Evolutionary conservation across 2,113 vertebrate species (phyloP).

Genomic region (Nesogale talazaci): DNA sequence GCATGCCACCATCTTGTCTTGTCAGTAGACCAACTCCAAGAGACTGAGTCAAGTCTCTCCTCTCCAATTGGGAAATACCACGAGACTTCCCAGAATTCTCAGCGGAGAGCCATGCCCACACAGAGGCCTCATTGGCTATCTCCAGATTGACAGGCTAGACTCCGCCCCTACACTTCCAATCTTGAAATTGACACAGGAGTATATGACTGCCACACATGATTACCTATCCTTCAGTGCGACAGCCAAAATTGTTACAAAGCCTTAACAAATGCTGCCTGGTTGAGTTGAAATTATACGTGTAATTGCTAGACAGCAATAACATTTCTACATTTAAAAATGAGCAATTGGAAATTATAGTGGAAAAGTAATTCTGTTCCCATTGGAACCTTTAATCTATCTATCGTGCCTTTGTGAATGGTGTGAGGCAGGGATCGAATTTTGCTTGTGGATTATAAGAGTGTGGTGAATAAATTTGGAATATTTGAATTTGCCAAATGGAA

Average conservation of each 20-base stretch:
- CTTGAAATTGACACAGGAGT: too few species aligned
- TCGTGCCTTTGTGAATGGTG: background rate
- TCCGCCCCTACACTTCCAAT: too few species aligned
- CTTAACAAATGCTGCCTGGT: background rate
- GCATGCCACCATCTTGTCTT: too few species aligned
- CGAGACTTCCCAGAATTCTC: too few species aligned
- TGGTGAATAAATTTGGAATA: background rate
- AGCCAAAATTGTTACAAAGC: background rate
- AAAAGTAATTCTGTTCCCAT: background rate
- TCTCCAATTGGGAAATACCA: too few species aligned
- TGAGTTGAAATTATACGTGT: background rate
- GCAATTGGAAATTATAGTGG: background rate
- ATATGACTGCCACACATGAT: too few species aligned
- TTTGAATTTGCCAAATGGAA: background rate
- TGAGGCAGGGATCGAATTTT: conserved; percentile 3
- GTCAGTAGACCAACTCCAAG: too few species aligned
- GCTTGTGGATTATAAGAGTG: background rate
- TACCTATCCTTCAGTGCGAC: too few species aligned
- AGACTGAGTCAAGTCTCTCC: too few species aligned
- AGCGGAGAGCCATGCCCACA: too few species aligned
- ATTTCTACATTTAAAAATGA: background rate
- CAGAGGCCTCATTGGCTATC: too few species aligned
- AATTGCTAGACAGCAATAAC: background rate
- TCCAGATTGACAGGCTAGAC: too few species aligned
- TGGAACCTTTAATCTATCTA: background rate